Evolutionary conservation across 2,888 invertebrate genomes (phyloP), one percentile per base, ranked within the genome.

Genomic region (Aethes cnicana): DNA sequence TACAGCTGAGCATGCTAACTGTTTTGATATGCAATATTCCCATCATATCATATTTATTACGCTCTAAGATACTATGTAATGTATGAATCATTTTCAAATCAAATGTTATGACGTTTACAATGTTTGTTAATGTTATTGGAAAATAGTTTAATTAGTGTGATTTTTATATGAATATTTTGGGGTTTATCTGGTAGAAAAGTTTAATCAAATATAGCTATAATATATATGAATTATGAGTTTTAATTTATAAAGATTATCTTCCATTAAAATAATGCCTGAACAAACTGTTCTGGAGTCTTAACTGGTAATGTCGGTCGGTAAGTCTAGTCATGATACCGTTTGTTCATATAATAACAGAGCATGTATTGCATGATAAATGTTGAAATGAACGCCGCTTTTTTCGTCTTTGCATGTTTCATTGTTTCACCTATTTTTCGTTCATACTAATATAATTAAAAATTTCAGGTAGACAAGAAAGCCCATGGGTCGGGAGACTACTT

Each of bases 81-180:
- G 72, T 79, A 77, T 74, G 72, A 69, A 68, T 70, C 74, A 80
- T 65, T 60, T 52, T 33, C 23, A 39, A 67, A 74, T 73, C 73
- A 70, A 72, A 81, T 76, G 81, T 82, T 80, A 75, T 69, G 61
- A 69, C 61, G 71, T 78, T 75, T 80, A 82, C 76, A 84, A 84
- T 87, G 86, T 85, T 88, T 87, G 85, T 85, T 88, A 86, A 88
- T 89, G 77, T 88, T 88, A 87, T 88, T 87, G 84, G 79, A 72
- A 56, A 77, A 74, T 68, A 83, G 86, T 82, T 84, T 74, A 68
- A 77, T 77, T 88, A 86, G 88, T 82, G 88, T 87, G 88, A 88
- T 87, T 89, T 86, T 89, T 88, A 88, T 89, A 89, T 89, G 87
- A 87, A 88, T 89, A 88, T 89, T 88, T 89, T 84, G 87, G 89